A percentile compares a stretch with the other conserved stretches of the same genome.
phyloP scores from a whole-genome alignment of 2,113 vertebrate genomes.

The Corynorhinus townsendii region DNA sequence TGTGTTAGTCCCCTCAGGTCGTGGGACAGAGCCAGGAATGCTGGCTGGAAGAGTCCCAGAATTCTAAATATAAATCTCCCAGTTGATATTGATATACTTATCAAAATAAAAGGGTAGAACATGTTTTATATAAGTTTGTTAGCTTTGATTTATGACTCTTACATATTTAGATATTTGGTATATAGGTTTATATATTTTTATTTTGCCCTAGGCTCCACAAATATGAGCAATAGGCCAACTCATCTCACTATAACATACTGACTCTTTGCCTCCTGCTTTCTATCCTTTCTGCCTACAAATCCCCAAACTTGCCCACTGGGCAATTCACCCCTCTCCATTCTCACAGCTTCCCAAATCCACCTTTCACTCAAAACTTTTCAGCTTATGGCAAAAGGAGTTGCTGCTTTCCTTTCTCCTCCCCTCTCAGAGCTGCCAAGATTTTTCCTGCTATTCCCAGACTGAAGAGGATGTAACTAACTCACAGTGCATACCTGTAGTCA shows the following conservation, averaged over 20 bases:
- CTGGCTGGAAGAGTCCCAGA: background rate
- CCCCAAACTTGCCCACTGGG: background rate
- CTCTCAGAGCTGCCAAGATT: background rate
- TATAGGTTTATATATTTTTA: background rate
- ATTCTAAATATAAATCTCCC: slow-evolving; percentile 14
- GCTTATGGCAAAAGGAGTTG: background rate
- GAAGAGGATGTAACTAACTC: background rate
- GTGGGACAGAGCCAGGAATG: background rate
- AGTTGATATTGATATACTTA: background rate
- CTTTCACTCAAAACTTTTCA: background rate
- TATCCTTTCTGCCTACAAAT: background rate
- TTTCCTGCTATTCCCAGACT: background rate
- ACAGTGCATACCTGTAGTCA: background rate
- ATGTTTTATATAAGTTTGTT: slow-evolving; percentile 13
- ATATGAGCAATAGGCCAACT: background rate
- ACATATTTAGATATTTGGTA: background rate
- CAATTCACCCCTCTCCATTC: background rate
- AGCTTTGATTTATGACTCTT: background rate
- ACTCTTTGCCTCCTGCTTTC: background rate
- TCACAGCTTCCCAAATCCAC: background rate
- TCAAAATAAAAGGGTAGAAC: slow-evolving; percentile 25
- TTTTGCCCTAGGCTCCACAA: background rate
- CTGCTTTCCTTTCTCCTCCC: background rate
- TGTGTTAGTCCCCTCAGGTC: background rate
- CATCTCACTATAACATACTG: background rate